These are phyloP conservation scores for Paguma larvata DNA, from an alignment of 2,797 vertebrate genomes.

Conservation along the genomic window DNA sequence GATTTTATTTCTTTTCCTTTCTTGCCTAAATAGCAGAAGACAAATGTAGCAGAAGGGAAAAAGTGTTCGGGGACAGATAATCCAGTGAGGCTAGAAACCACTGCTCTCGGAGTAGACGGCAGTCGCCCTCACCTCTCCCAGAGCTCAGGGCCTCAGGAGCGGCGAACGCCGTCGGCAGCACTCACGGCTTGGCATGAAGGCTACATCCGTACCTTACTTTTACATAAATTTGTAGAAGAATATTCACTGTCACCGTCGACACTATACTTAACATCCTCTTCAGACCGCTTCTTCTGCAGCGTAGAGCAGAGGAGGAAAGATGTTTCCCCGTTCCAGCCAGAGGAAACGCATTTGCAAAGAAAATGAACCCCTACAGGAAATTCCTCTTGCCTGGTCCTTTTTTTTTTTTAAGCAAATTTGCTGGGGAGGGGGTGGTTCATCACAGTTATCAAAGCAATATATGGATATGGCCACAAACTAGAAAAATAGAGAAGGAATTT, in stretches of 20 bases:
- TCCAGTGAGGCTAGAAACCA: background rate
- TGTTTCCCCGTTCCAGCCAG: constrained; percentile 44
- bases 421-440: background rate
- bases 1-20: background rate
- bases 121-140: background rate
- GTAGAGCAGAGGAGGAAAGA: background rate
- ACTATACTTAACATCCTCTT: constrained; percentile 24
- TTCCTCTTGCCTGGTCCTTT: background rate
- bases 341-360: constrained; percentile 78
- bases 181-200: accelerated
- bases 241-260: background rate
- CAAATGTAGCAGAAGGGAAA: background rate
- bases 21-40: background rate
- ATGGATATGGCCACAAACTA: background rate
- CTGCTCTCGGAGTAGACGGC: background rate
- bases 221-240: background rate
- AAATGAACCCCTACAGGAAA: constrained; percentile 59
- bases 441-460: background rate
- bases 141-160: background rate
- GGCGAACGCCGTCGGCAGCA: accelerated
- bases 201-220: background rate
- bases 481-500: background rate
- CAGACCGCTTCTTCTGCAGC: background rate
- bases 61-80: background rate
- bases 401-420: constrained; percentile 12